Base-by-base conservation (phyloP, 2,113 vertebrate genomes). In the Scomber scombrus region DNA sequence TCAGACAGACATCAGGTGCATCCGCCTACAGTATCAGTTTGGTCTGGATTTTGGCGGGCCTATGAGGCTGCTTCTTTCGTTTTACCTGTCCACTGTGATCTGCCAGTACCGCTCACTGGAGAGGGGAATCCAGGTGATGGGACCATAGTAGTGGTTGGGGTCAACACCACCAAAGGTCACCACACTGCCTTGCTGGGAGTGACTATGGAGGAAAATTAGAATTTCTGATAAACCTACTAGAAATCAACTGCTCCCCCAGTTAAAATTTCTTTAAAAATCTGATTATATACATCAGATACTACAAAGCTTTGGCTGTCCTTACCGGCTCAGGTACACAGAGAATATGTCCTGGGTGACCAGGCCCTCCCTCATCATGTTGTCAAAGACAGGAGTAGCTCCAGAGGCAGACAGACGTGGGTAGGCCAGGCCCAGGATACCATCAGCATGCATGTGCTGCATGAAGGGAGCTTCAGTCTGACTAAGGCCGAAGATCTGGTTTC, bases 31-130 rank as follows among this genome's bases (percentile, higher is more conserved):
- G 45, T 10, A 21, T 69, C 16, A 26, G 5, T 58, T 61, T 51
- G 11, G 14, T 57, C n/a, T 21, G 18, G 11, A 54, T 56, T 55
- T 61, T 2, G 0, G n/a, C n/a, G 2, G 34, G 14, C 6, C 6
- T 40, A 45, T 57, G 49, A 31, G 16, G 49, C 4, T 29, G 16
- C 2, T 11, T 69, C 15, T 0, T 1, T 51, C 52, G 11, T 43
- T 60, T 85, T 82, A 96, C 96, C 95, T 95, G 83, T 95, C 90
- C 84, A 95, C 47, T 0, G 89, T 89, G 90, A 96, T 95, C 85
- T 96, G 94, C 93, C 96, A 95, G 85, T 95, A 96, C 4, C 75
- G 82, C 68, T 92, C 49, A 29, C 64, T 58, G 0, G 95, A 95
- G 54, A 96, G 70, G 0, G 95, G 93, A 51, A 96, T 89, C 95